Evolutionary conservation across 2,888 invertebrate genomes (phyloP).

Genomic region (Trachelus troglodyta): DNA sequence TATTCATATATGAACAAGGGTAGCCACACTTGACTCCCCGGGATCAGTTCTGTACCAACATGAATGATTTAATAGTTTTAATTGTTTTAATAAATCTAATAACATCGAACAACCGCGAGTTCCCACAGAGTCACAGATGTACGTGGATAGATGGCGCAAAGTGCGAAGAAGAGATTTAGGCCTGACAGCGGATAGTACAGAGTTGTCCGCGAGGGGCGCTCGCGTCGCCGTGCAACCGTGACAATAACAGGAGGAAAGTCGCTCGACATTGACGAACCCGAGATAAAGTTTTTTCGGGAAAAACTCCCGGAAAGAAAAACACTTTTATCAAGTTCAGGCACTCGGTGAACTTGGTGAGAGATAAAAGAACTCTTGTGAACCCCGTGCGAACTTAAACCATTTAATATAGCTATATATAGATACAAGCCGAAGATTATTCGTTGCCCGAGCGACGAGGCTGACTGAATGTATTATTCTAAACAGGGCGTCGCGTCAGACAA

Average conservation of each 20-base stretch:
- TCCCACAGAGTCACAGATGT: background rate
- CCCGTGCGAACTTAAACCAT: conserved; percentile 51
- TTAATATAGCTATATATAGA: conserved; percentile 41
- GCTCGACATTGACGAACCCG: background rate
- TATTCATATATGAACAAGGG: background rate
- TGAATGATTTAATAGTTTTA: background rate
- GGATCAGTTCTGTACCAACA: background rate
- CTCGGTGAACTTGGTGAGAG: conserved; percentile 51
- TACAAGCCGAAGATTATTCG: background rate
- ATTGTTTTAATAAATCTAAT: background rate
- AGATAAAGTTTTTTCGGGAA: conserved; percentile 18
- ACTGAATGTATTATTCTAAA: conserved; percentile 5
- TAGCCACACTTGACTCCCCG: background rate
- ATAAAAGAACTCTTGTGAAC: conserved; percentile 49
- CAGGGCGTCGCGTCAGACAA: conserved; percentile 10
- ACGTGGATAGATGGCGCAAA: background rate
- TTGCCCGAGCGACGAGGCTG: background rate
- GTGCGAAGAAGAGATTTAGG: background rate
- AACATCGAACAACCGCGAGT: background rate
- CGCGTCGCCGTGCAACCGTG: background rate
- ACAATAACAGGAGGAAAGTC: background rate
- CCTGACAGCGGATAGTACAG: background rate
- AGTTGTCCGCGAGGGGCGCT: background rate
- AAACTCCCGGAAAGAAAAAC: conserved; percentile 52
- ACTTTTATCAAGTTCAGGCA: conserved; percentile 60